These are phyloP conservation scores for Engraulis encrasicolus DNA, from an alignment of 2,113 vertebrate genomes.

Conservation along the genomic window DNA sequence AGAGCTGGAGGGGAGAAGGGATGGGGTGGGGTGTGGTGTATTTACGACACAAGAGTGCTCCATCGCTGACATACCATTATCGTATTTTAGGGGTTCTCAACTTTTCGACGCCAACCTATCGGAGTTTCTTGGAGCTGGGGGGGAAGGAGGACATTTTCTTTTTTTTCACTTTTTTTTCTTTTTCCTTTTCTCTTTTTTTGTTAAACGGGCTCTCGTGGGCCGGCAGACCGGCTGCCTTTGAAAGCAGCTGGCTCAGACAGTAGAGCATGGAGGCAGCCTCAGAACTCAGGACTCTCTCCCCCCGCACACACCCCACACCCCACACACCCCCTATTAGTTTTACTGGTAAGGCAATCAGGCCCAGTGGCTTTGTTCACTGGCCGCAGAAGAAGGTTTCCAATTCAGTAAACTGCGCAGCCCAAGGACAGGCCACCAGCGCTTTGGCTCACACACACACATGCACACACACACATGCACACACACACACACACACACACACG, in stretches of 20 bases:
- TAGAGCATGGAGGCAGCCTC: conserved; percentile 57
- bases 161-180: too few relatives aligned
- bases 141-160: too few relatives aligned
- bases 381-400: conserved; percentile 44
- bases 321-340: conserved; percentile 78
- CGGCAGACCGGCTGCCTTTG: conserved; percentile 44
- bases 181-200: conserved; percentile 33
- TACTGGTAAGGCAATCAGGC: conserved; percentile 79
- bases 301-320: too few relatives aligned
- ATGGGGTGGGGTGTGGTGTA: conserved; percentile 13
- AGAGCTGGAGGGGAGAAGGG: not conserved
- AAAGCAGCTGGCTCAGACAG: conserved; percentile 69
- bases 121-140: conserved; percentile 43
- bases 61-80: conserved; percentile 34
- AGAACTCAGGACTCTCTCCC: too few relatives aligned
- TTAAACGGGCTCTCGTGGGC: conserved; percentile 24
- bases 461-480: conserved; percentile 18
- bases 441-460: conserved; percentile 25
- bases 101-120: conserved; percentile 41
- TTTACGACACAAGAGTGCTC: conserved; percentile 38
- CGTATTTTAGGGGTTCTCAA: conserved; percentile 40
- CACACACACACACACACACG: not conserved
- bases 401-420: conserved; percentile 40
- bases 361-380: conserved; percentile 44
- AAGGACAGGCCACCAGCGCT: conserved; percentile 54